Base-by-base conservation (phyloP, 2,113 vertebrate species). In the Arizona elegans region DNA sequence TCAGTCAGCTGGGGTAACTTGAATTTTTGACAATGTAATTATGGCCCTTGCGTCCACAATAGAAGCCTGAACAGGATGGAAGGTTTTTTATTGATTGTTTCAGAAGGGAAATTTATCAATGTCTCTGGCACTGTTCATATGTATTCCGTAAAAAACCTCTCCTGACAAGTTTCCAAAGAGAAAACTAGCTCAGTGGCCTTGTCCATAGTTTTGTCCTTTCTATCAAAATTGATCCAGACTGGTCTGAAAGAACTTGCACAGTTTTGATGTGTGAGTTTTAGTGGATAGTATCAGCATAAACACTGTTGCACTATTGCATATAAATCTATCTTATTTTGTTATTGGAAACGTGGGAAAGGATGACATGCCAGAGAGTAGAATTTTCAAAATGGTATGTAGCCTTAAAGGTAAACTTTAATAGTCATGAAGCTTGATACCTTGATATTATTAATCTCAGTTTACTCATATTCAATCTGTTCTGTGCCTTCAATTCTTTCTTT, bases 1-100 rank as follows among this genome's bases (percentile, higher is more conserved):
- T 92, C 96, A 96, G 96, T 95, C 98, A 97, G 96, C 96, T 92
- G 52, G 96, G 96, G 97, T 96, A 96, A 96, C 97, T 98, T 94
- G 96, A 97, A 98, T 97, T 97, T 98, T 98, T 99, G 99, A 99
- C 99, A 99, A 98, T 98, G 98, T 99, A 99, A 99, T 99, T 99
- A 99, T 90, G 98, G 98, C 97, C 97, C 98, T 97, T 97, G 96
- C 97, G 97, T 98, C 98, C 95, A 94, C 96, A 95, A 96, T 96
- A 96, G 98, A 97, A 97, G 96, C 96, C 96, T 96, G 97, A 97
- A 92, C 92, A 92, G 98, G 97, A 98, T 93, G 97, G 97, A 97
- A 98, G 97, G 97, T 97, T 95, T 98, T 98, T 98, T 99, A 99
- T 99, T 98, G 98, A 99, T 99, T 98, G 97, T 97, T 97, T 97